Conservation (phyloP, 2,888 invertebrate species). For the Eulithis testata region DNA sequence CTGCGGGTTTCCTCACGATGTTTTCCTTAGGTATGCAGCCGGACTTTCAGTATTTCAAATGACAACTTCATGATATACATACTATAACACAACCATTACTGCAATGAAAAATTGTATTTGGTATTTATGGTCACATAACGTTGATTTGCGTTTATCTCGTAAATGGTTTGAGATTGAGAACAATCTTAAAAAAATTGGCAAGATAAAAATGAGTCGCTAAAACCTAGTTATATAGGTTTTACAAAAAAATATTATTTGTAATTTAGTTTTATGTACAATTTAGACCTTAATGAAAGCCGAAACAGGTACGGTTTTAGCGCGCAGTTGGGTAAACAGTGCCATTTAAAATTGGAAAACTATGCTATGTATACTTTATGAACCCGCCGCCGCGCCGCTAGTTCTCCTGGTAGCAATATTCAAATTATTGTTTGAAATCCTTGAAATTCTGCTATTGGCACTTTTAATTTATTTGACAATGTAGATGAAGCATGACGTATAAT, state of each 20-base stretch:
- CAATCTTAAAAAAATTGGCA: constrained; percentile 14
- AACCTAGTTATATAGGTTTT: no score
- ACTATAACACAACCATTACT: constrained; percentile 80
- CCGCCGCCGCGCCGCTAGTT: no score
- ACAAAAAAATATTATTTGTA: no score
- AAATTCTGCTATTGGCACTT: constrained; percentile 52
- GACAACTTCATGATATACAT: constrained; percentile 66
- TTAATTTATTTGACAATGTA: neutral
- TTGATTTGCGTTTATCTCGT: constrained; percentile 20
- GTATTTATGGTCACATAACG: constrained; percentile 69
- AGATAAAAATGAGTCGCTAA: constrained; percentile 9
- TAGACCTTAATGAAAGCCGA: no score
- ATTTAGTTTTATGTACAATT: no score
- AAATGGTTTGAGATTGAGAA: constrained; percentile 8
- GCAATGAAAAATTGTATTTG: constrained; percentile 76
- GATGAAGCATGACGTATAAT: no score
- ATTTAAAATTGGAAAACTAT: no score
- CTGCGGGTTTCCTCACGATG: no score
- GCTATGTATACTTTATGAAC: no score
- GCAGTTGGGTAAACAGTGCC: no score
- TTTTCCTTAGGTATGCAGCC: constrained; percentile 58
- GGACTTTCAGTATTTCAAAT: constrained; percentile 51
- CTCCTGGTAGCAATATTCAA: no score
- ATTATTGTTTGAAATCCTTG: neutral
- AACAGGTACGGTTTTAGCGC: no score